Base-by-base conservation (phyloP, 1,140 invertebrate species). In the Portunus trituberculatus region DNA sequence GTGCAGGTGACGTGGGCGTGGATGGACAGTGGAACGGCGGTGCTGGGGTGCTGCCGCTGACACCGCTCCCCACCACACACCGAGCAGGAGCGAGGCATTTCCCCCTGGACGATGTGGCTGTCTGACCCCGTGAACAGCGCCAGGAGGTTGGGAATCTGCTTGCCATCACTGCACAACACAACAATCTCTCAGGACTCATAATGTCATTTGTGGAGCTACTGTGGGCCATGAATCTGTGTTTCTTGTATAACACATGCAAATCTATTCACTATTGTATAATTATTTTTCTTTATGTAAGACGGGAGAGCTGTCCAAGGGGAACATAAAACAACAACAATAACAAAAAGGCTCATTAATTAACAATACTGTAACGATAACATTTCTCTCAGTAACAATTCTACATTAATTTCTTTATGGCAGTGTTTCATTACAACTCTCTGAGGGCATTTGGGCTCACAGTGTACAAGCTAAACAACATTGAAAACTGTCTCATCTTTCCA, bases 11-110 rank as follows among this genome's bases (percentile, higher is more conserved):
- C 92, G 90, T 96, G 96, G 7, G 92, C 87, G 29, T 96, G 96
- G 14, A 91, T 87, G 29, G 96, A 90, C 29, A 96, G 28, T 8
- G 83, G 83, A 0, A 52, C 28, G 31, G 93, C 82, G 16, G 95
- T 91, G 0, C 86, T 48, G 10, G 96, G 96, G 39, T 96, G 96
- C 87, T 96, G 96, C 2, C 95, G 83, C 45, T 95, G 94, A 88
- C 96, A 96, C 29, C 94, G 93, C 52, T 96, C 96, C 28, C 96
- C 96, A 3, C 96, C 96, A 93, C 96, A 96, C 52, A 96, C 95
- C 0, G 96, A 96, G 46, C 96, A 96, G 0, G 96, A 96, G 29
- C 96, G 91, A 10, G 93, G 92, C 29, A 96, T 83, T 48, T 96
- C 96, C n/a, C 93, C 93, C 59, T 92, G 87, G 29, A 25, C 46